These are phyloP conservation scores for Nymphicus hollandicus DNA, from an alignment of 2,113 vertebrate genomes.

Conservation along the genomic window DNA sequence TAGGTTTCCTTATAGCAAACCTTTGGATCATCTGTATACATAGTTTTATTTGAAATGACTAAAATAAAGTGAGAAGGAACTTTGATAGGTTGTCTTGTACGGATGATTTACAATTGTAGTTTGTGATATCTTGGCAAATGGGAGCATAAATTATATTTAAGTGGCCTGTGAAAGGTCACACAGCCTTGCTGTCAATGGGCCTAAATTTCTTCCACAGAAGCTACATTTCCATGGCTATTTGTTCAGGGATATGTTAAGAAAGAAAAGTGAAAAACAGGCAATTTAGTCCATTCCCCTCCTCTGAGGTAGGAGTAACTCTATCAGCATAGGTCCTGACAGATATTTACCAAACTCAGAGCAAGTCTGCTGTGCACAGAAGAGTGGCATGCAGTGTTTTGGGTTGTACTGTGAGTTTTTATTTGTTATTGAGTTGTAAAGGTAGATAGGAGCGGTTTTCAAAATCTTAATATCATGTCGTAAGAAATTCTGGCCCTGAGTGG, in stretches of 20 bases:
- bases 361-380: background rate
- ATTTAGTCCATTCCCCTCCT: background rate
- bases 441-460: background rate
- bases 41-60: background rate
- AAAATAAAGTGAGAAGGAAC: background rate
- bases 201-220: background rate
- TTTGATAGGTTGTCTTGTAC: background rate
- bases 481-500: background rate
- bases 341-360: background rate
- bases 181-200: background rate
- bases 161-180: background rate
- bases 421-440: background rate
- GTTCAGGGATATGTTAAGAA: background rate
- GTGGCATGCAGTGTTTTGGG: background rate
- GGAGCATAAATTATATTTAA: background rate
- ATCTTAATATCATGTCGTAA: background rate
- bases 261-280: background rate
- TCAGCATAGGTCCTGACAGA: background rate
- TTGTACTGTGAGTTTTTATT: background rate
- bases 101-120: background rate
- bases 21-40: background rate
- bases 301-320: background rate
- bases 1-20: background rate
- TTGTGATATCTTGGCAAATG: background rate
- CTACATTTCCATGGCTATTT: background rate